A percentile compares a stretch with the other conserved stretches of the same genome.
Conservation (phyloP, 2,888 invertebrate species). For the Rotaria socialis region DNA sequence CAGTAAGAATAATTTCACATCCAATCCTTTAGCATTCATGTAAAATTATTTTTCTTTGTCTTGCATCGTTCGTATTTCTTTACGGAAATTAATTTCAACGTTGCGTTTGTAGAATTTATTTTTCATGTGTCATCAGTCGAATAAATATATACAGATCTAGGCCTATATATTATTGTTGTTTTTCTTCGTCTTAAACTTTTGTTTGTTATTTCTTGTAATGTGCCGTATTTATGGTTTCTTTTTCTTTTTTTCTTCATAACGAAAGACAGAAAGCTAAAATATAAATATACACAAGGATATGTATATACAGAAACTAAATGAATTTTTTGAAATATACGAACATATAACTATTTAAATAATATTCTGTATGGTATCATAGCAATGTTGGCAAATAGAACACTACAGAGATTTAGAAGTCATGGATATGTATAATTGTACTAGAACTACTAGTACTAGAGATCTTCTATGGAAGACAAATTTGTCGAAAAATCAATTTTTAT, state of each 20-base stretch:
- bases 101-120: background rate
- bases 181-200: background rate
- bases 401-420: no score
- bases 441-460: no score
- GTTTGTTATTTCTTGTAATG: constrained; percentile 26
- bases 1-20: background rate
- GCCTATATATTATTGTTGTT: constrained; percentile 3
- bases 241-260: background rate
- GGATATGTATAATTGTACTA: no score
- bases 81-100: background rate
- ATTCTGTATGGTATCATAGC: no score
- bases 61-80: background rate
- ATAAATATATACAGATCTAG: background rate
- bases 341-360: no score
- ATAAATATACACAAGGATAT: constrained; percentile 5
- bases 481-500: no score
- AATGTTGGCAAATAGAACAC: no score
- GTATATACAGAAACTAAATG: background rate
- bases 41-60: background rate
- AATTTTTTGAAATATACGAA: no score
- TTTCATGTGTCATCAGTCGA: background rate
- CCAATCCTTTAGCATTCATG: background rate
- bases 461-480: no score
- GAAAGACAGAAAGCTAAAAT: background rate
- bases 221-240: constrained; percentile 18